These are phyloP conservation scores for Chaenocephalus aceratus DNA, from an alignment of 2,113 vertebrate species.

Conservation along the genomic window DNA sequence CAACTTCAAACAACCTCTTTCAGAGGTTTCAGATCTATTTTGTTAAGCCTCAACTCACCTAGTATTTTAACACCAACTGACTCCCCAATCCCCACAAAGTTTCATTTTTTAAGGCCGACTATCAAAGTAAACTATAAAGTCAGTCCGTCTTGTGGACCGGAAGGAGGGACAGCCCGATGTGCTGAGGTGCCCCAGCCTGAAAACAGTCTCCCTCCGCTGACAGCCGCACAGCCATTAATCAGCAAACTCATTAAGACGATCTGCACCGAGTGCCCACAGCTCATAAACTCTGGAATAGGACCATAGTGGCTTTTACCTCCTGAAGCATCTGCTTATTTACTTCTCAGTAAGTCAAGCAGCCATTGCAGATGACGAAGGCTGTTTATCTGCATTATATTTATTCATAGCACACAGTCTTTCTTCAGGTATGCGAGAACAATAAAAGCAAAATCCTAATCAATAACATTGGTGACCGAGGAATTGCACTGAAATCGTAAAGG, in stretches of 20 bases:
- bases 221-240: constrained; percentile 60
- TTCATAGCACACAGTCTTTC: neutral
- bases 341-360: constrained; percentile 18
- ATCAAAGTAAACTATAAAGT: constrained; percentile 23
- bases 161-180: constrained; percentile 19
- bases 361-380: constrained; percentile 7
- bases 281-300: constrained; percentile 65
- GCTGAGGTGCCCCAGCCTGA: constrained; percentile 10
- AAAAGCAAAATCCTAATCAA: constrained; percentile 3
- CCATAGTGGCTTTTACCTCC: constrained; percentile 45
- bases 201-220: constrained; percentile 43
- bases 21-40: neutral
- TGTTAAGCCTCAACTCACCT: neutral
- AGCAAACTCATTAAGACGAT: constrained; percentile 65
- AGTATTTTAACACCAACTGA: neutral
- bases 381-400: neutral
- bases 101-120: neutral
- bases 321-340: constrained; percentile 63
- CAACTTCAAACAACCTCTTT: neutral
- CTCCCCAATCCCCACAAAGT: neutral
- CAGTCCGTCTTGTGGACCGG: constrained; percentile 32
- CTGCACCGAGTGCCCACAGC: constrained; percentile 63
- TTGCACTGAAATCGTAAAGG: constrained; percentile 8
- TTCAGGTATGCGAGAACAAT: neutral
- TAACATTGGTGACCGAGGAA: neutral